These are phyloP conservation scores for Conomelus anceps DNA, from an alignment of 2,888 invertebrate genomes.

Conservation along the genomic window DNA sequence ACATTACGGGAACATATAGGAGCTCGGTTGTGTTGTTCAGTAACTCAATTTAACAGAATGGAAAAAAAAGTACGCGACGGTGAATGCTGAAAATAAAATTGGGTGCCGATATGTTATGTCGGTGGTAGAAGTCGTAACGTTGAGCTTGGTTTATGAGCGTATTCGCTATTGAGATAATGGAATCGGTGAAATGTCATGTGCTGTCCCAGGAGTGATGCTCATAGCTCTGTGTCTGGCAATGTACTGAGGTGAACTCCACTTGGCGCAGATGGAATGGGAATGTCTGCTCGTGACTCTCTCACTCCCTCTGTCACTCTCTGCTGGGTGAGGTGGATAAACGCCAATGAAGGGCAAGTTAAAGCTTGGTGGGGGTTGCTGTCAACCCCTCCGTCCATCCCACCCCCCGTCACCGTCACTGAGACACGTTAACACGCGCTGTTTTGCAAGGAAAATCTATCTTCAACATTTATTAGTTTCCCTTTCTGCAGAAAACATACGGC, in stretches of 20 bases:
- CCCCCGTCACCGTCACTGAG: not conserved
- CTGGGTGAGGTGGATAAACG: not conserved
- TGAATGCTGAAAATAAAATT: not conserved
- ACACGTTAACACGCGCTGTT: not conserved
- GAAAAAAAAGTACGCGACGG: not conserved
- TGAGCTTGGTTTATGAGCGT: not conserved
- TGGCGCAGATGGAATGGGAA: not conserved
- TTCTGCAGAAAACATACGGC: not conserved
- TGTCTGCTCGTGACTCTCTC: not conserved
- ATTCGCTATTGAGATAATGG: not conserved
- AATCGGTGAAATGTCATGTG: not conserved
- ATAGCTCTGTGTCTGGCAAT: not conserved
- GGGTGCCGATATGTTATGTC: not conserved
- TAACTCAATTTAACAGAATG: not conserved
- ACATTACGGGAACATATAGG: not conserved
- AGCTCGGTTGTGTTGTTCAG: not conserved
- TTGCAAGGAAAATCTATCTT: not conserved
- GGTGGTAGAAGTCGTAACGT: not conserved
- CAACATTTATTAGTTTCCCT: not conserved
- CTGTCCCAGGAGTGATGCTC: not conserved
- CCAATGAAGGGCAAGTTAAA: not conserved
- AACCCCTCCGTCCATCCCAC: not conserved
- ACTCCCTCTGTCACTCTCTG: not conserved
- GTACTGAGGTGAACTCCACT: not conserved
- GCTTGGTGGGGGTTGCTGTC: not conserved